These are phyloP conservation scores for Mesochorus sp. DNA, from an alignment of 2,888 invertebrate species.

Conservation along the genomic window DNA sequence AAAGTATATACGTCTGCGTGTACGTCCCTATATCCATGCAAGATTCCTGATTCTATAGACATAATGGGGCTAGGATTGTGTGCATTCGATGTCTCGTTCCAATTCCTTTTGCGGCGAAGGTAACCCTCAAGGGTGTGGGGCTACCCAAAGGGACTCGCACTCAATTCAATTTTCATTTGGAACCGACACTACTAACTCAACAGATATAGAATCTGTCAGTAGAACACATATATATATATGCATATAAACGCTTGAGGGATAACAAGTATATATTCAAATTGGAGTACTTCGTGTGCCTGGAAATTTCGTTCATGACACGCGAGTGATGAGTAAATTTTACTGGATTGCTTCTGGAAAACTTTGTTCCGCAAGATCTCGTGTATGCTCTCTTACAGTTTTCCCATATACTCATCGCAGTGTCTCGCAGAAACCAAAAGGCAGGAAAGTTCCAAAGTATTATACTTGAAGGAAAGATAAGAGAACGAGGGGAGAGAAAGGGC, in stretches of 20 bases:
- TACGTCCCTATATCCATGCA: constrained; percentile 5
- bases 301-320: too few relatives aligned
- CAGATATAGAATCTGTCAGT: neutral
- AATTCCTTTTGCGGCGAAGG: neutral
- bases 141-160: neutral
- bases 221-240: too few relatives aligned
- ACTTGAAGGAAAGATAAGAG: neutral
- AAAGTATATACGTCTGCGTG: neutral
- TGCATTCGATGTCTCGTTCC: constrained; percentile 18
- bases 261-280: too few relatives aligned
- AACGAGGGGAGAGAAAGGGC: neutral
- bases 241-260: too few relatives aligned
- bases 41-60: constrained; percentile 20
- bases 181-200: neutral
- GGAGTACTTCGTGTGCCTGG: too few relatives aligned
- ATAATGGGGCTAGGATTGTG: constrained; percentile 4
- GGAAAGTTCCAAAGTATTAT: neutral
- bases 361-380: neutral
- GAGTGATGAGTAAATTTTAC: too few relatives aligned
- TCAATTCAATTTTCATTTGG: constrained; percentile 27
- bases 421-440: neutral
- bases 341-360: too few relatives aligned
- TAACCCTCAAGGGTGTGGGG: neutral
- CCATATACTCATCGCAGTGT: neutral
- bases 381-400: neutral